These are phyloP conservation scores for Simalia tracyae DNA, from an alignment of 2,797 vertebrate species.

Conservation along the genomic window DNA sequence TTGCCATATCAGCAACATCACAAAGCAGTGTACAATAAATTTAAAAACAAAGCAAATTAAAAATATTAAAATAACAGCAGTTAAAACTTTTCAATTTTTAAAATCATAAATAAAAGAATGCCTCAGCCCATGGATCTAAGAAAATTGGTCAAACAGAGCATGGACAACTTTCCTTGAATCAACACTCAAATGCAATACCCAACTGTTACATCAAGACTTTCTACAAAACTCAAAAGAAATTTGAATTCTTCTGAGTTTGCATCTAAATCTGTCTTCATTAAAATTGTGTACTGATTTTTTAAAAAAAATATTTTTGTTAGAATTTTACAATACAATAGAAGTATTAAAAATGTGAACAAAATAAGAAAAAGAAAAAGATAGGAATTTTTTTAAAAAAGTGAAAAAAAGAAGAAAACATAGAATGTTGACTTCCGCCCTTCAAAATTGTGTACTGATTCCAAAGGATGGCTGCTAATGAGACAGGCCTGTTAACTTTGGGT, in stretches of 20 bases:
- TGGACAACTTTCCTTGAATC: not conserved
- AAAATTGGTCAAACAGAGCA: not conserved
- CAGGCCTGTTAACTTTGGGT: not conserved
- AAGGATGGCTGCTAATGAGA: not conserved
- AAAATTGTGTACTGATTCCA: not conserved
- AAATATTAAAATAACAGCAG: not conserved
- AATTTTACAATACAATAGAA: not conserved
- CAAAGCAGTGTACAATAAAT: not conserved
- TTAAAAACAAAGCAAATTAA: not conserved
- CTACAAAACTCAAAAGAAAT: not conserved
- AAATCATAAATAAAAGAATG: not conserved
- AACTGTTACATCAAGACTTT: not conserved
- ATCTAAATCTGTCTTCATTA: not conserved
- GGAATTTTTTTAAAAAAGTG: not conserved
- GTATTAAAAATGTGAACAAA: not conserved
- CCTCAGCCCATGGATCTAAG: not conserved
- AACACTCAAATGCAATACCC: not conserved
- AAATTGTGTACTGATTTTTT: not conserved
- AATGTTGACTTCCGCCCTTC: not conserved
- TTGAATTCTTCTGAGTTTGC: not conserved
- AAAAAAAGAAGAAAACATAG: not conserved
- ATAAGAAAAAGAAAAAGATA: not conserved
- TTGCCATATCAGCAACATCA: not conserved
- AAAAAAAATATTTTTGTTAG: not conserved
- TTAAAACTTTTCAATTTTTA: not conserved